These are phyloP conservation scores for Parnassius glacialis DNA, from an alignment of 2,888 invertebrate species.

Conservation along the genomic window DNA sequence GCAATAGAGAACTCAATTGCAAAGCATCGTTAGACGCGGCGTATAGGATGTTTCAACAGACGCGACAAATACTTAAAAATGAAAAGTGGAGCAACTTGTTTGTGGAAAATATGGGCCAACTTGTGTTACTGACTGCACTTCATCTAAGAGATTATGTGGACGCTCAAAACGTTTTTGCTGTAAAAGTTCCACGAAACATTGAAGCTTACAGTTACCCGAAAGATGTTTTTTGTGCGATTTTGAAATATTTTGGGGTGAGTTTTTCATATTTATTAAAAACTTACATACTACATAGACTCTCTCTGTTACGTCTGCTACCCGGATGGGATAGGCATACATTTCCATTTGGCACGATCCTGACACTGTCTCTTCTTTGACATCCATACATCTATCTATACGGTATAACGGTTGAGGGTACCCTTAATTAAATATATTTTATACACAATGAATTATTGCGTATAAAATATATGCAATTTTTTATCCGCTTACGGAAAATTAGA, in stretches of 20 bases:
- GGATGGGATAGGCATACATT: too few relatives aligned
- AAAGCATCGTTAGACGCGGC: constrained; percentile 41
- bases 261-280: neutral
- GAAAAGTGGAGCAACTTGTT: constrained; percentile 63
- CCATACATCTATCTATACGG: too few relatives aligned
- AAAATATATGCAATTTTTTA: too few relatives aligned
- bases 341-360: too few relatives aligned
- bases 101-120: constrained; percentile 59
- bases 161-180: constrained; percentile 48
- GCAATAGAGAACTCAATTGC: constrained; percentile 25
- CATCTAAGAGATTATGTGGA: constrained; percentile 59
- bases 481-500: too few relatives aligned
- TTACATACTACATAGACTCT: too few relatives aligned
- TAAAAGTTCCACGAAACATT: constrained; percentile 47
- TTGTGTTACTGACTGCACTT: constrained; percentile 53
- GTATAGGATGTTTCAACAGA: constrained; percentile 52
- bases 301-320: too few relatives aligned
- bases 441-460: too few relatives aligned
- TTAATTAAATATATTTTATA: too few relatives aligned
- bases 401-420: too few relatives aligned
- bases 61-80: constrained; percentile 53
- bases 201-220: constrained; percentile 66
- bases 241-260: constrained; percentile 71
- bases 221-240: constrained; percentile 55
- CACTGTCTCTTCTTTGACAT: too few relatives aligned